phyloP scores from a whole-genome alignment of 2,113 vertebrate species.

The Heterochromis multidens region DNA sequence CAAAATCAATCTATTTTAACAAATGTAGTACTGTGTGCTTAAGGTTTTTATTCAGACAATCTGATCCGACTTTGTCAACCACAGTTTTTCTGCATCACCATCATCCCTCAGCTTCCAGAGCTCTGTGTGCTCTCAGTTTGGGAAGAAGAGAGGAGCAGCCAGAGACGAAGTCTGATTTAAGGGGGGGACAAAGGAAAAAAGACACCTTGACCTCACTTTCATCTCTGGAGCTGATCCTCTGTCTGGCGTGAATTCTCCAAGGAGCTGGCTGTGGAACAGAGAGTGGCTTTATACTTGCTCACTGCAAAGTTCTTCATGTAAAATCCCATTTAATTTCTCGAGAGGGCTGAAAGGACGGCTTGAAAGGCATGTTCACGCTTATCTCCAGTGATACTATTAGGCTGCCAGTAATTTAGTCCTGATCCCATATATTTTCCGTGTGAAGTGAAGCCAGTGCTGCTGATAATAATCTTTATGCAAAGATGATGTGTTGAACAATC shows the following conservation, averaged over 20 bases:
- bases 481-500: constrained; percentile 24
- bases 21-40: background rate
- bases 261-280: constrained; percentile 69
- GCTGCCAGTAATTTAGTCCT: constrained; percentile 39
- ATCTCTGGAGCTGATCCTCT: constrained; percentile 69
- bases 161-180: constrained; percentile 20
- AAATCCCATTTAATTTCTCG: constrained; percentile 59
- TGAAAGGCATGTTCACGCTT: constrained; percentile 57
- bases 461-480: constrained; percentile 26
- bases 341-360: constrained; percentile 57
- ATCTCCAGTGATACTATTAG: constrained; percentile 56
- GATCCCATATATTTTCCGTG: constrained; percentile 20
- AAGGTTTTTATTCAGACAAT: background rate
- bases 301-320: constrained; percentile 53
- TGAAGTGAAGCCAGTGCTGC: constrained; percentile 42
- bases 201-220: constrained; percentile 68
- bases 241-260: constrained; percentile 57
- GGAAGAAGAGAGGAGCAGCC: background rate
- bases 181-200: constrained; percentile 14
- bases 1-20: background rate
- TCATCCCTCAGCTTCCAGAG: background rate
- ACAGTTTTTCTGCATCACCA: background rate
- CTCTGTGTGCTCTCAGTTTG: background rate
- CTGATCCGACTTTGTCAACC: background rate
- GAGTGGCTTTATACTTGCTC: constrained; percentile 67